These are phyloP conservation scores for Cygnus atratus DNA, from an alignment of 2,113 vertebrate species.

Conservation along the genomic window DNA sequence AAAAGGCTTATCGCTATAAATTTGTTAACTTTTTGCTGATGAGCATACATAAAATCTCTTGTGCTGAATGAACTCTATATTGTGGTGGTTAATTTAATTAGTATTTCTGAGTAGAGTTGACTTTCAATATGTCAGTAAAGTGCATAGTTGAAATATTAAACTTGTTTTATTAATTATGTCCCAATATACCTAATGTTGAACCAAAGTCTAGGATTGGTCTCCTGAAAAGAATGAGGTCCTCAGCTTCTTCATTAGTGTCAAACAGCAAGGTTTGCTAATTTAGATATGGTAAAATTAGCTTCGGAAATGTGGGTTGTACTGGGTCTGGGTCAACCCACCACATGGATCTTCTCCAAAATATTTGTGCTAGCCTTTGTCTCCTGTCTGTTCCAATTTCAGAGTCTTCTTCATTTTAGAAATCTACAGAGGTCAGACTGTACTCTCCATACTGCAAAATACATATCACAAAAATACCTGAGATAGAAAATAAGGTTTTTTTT, in stretches of 20 bases:
- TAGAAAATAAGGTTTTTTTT: not conserved
- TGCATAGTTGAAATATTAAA: not conserved
- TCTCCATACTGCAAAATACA: fast-evolving
- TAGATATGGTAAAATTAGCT: not conserved
- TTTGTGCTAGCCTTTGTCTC: not conserved
- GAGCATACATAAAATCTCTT: not conserved
- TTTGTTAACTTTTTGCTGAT: not conserved
- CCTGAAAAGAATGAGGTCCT: not conserved
- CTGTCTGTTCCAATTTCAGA: not conserved
- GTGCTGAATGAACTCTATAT: fast-evolving
- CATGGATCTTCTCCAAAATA: not conserved
- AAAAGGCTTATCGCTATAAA: not conserved
- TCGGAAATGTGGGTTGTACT: not conserved
- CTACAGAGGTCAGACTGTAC: not conserved
- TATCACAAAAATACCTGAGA: fast-evolving
- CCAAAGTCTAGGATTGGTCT: not conserved
- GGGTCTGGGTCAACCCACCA: not conserved
- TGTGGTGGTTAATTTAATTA: not conserved
- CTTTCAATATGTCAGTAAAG: not conserved
- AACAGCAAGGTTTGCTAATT: not conserved
- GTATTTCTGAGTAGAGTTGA: not conserved
- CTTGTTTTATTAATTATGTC: not conserved
- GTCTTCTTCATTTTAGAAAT: not conserved
- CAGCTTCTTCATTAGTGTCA: not conserved
- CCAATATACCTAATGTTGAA: not conserved